Evolutionary conservation across 2,888 invertebrate species (phyloP), one percentile per base, ranked within the genome.

Genomic region (Sinentomon sp.): DNA sequence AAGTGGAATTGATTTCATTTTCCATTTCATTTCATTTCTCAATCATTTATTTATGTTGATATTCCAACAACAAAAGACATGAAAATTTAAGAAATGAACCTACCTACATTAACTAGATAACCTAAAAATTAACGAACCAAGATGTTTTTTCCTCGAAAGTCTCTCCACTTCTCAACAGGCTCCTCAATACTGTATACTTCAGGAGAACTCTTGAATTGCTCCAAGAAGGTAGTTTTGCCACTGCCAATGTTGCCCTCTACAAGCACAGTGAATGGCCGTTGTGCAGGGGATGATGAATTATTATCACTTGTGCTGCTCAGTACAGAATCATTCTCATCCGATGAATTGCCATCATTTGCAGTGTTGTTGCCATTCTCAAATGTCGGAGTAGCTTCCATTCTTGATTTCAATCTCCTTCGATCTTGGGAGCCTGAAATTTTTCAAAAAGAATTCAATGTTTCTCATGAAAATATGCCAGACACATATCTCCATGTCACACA

Each of bases 171-270:
- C 42, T 78, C 68, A 2, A 82, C 73, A 2, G 83, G 83, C 51
- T 83, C 83, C 16, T 48, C 41, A 7, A 47, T 54, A 4, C 49
- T 47, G 20, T 42, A 37, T 17, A 76, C 64, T 44, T 74, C 68
- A 29, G 68, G 61, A 47, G 66, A 68, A 45, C 68, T 64, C 32
- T 66, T 61, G 49, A 80, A 80, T 56, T 76, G 66, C 47, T 75
- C 68, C 12, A 83, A 52, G 50, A 80, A 78, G 6, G 80, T 77
- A 2, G 82, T 80, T 57, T 83, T 83, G 1, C 82, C 82, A 49
- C 77, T 72, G 17, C 82, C 82, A 46, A 83, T 80, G 51, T 83
- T 83, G 17, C 82, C 82, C 50, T 83, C 82, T 20, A 83, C 71
- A 24, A 74, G 63, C 16, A 83, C 73, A 1, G 76, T 78, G 47